Evolutionary conservation across 1,140 invertebrate genomes (phyloP).

Genomic region (Listronotus oregonensis): DNA sequence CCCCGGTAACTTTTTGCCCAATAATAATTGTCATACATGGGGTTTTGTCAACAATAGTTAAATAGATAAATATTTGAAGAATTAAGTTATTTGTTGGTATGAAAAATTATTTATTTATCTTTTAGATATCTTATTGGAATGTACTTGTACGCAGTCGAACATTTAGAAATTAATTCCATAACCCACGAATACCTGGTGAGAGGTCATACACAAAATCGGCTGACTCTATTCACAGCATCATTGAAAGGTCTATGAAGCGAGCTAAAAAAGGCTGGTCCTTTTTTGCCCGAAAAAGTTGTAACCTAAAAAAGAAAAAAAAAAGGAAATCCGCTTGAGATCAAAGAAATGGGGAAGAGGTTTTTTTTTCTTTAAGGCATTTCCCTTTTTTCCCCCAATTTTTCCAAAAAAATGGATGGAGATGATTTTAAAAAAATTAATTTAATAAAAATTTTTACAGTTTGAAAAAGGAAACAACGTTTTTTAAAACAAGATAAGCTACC

Average conservation of each 20-base stretch:
- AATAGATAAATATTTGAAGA: too few relatives aligned
- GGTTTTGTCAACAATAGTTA: conserved; percentile 22
- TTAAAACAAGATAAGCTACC: conserved; percentile 13
- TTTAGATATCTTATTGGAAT: too few relatives aligned
- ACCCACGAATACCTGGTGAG: too few relatives aligned
- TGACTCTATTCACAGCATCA: too few relatives aligned
- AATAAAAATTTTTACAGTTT: conserved; percentile 21
- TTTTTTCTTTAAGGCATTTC: conserved; percentile 3
- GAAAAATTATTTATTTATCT: too few relatives aligned
- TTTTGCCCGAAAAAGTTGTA: conserved; percentile 36
- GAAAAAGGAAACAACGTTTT: conserved; percentile 19
- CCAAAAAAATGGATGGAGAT: conserved; percentile 1
- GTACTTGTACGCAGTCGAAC: too few relatives aligned
- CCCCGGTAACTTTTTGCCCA: too few relatives aligned
- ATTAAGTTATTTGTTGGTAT: too few relatives aligned
- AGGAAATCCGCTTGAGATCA: conserved; percentile 40
- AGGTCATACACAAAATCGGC: too few relatives aligned
- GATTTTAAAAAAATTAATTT: conserved; percentile 14
- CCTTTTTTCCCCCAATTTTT: background rate
- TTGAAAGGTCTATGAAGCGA: too few relatives aligned
- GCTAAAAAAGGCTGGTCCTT: too few relatives aligned
- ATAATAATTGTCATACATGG: conserved; percentile 22
- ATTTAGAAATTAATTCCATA: too few relatives aligned
- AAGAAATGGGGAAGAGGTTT: conserved; percentile 31
- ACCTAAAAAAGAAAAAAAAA: conserved; percentile 51